These are phyloP conservation scores for Drosophila fungiperda DNA, from an alignment of 2,888 invertebrate species.

Conservation along the genomic window DNA sequence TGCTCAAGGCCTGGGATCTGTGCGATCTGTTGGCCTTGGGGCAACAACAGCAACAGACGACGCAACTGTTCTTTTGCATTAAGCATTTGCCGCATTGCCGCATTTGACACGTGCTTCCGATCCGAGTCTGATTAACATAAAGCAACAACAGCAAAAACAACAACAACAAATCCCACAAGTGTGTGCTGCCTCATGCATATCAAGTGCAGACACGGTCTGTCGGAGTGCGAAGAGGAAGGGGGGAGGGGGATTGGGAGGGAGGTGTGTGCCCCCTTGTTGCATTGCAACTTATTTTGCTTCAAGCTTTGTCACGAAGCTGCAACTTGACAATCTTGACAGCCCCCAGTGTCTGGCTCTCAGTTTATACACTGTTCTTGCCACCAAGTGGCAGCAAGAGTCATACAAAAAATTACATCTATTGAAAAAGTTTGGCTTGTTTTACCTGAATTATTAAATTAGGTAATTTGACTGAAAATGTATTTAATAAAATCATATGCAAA, in stretches of 20 bases:
- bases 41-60: constrained; percentile 12
- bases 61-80: constrained; percentile 57
- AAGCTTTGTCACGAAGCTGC: constrained; percentile 48
- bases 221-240: background rate
- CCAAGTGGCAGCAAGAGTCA: background rate
- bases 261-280: constrained; percentile 13
- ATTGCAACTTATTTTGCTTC: constrained; percentile 44
- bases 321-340: constrained; percentile 40
- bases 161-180: constrained; percentile 73
- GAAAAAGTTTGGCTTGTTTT: background rate
- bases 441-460: background rate
- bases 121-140: constrained; percentile 67
- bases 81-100: constrained; percentile 62
- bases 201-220: constrained; percentile 40
- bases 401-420: background rate
- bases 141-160: constrained; percentile 31
- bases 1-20: constrained; percentile 15
- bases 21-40: constrained; percentile 47
- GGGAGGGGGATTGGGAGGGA: background rate
- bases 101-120: constrained; percentile 85
- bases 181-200: constrained; percentile 74
- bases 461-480: background rate
- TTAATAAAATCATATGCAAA: background rate
- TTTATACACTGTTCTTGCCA: background rate
- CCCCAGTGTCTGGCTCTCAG: constrained; percentile 10